Conservation (phyloP, 2,888 invertebrate genomes). For the Biston stratarius region DNA sequence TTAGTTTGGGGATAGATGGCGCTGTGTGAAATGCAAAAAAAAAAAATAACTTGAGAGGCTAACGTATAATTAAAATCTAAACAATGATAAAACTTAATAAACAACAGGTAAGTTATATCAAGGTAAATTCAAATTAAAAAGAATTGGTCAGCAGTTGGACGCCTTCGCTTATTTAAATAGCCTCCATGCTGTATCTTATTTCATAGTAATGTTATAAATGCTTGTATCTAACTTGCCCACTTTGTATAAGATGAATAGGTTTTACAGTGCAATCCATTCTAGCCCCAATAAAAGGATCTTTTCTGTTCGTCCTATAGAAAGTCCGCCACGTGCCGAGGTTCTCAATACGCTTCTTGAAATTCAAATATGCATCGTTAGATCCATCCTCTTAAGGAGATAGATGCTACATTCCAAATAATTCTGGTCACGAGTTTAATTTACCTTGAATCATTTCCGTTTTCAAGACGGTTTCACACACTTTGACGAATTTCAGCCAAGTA, state of each 20-base stretch:
- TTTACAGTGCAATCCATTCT: constrained; percentile 18
- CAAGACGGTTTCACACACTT: constrained; percentile 3
- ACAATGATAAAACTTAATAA: no score
- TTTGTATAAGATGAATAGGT: constrained; percentile 15
- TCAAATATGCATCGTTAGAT: constrained; percentile 43
- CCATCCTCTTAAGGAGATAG: constrained; percentile 33
- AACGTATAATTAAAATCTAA: no score
- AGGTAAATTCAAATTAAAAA: no score
- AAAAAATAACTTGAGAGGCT: no score
- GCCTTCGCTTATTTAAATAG: no score
- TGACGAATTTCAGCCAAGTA: constrained; percentile 7
- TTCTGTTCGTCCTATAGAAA: constrained; percentile 40
- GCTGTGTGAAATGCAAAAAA: no score
- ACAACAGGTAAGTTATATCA: no score
- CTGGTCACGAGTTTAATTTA: constrained; percentile 43
- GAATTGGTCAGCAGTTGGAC: no score
- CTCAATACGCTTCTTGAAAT: constrained; percentile 41
- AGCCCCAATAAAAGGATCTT: constrained; percentile 29
- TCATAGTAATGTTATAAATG: no score
- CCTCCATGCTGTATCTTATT: no score
- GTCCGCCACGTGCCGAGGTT: constrained; percentile 36
- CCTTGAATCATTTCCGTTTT: constrained; percentile 34
- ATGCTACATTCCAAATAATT: constrained; percentile 28
- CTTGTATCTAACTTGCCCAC: neutral
- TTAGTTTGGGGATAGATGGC: no score